Conservation (phyloP, 2,113 vertebrate species). For the Oenanthe melanoleuca region DNA sequence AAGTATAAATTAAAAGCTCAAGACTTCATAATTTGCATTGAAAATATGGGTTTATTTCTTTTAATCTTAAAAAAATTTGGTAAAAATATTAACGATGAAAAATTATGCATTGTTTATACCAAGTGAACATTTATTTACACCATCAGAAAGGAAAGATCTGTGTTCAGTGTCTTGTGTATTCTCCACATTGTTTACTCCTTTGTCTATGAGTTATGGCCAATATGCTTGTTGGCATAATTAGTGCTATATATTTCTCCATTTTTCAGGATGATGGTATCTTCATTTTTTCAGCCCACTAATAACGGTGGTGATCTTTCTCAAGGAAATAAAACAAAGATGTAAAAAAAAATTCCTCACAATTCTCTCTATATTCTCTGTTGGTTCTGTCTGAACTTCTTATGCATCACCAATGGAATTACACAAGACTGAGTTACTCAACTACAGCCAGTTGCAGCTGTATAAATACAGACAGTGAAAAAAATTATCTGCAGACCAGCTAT, state of each 20-base stretch:
- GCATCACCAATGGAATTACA: background rate
- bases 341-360: background rate
- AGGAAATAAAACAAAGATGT: background rate
- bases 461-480: constrained; percentile 23
- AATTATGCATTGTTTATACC: background rate
- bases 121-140: background rate
- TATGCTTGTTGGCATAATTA: background rate
- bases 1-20: background rate
- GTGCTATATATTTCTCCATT: background rate
- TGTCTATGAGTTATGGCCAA: background rate
- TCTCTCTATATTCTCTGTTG: background rate
- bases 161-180: background rate
- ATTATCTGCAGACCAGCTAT: background rate
- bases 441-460: background rate
- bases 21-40: background rate
- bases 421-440: background rate
- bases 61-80: fast-evolving
- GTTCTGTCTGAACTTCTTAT: background rate
- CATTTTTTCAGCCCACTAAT: background rate
- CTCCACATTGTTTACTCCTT: background rate
- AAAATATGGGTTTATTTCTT: background rate
- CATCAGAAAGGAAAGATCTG: background rate
- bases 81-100: background rate
- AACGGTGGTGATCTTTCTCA: background rate
- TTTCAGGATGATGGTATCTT: background rate